Evolutionary conservation across 2,113 vertebrate species (phyloP), one percentile per base, ranked within the genome.

Genomic region (Gobiocypris rarus): DNA sequence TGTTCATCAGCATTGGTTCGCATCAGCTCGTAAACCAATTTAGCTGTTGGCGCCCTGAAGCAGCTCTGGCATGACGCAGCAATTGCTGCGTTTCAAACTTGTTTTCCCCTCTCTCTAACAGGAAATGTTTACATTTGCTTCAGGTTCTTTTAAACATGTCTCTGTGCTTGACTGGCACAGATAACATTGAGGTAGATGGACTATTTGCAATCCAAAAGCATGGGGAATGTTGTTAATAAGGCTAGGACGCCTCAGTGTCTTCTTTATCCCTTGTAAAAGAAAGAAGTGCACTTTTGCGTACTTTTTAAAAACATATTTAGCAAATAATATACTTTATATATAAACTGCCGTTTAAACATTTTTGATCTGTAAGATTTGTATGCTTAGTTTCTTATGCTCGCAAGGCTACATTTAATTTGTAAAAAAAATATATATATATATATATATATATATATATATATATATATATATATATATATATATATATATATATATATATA

Each of bases 81-180:
- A 84, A 91, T 92, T 91, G 90, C 89, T 87, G 89, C 84, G 81
- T 91, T 91, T 91, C 85, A 41, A 82, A 81, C 78, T 82, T 67
- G 15, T 82, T 84, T 81, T 63, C 15, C 9, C 48, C 81, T 88
- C 41, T 43, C 83, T 69, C 85, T 76, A 34, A 88, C 91, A 87
- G 89, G 92, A 93, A 94, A 92, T 92, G 92, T 91, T 93, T 92
- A 92, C 92, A 92, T 92, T 82, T 92, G 90, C 89, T 93, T 86
- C 87, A 81, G 88, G 89, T 91, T 92, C 91, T 89, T 92, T 93
- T 89, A 86, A 92, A 88, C 76, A 77, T 90, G 88, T 91, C 88
- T 84, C 88, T 75, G 24, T 88, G 89, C 88, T 91, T 84, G 80
- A 85, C 83, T 63, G 70, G 81, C 88, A 90, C 90, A 90, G 92